These are phyloP conservation scores for Drosophila pectinifera DNA, from an alignment of 1,140 invertebrate species.

Conservation along the genomic window DNA sequence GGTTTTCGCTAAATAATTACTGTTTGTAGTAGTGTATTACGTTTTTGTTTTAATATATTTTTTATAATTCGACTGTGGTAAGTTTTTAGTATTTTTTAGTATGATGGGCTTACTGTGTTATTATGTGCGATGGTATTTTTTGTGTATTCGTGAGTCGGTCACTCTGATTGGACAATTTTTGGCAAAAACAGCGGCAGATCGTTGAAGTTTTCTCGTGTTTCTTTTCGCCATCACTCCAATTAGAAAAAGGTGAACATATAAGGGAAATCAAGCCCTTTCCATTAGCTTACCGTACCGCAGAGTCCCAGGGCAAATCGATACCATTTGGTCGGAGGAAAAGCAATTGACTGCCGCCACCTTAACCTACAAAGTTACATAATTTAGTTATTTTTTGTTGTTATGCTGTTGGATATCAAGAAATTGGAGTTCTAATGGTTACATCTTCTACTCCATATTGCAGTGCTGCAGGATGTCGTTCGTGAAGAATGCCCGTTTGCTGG, in stretches of 20 bases:
- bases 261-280: not conserved
- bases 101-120: not conserved
- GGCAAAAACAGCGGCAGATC: constrained; percentile 30
- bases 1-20: not conserved
- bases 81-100: not conserved
- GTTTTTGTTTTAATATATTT: not conserved
- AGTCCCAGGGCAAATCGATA: no score
- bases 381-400: constrained; percentile 50
- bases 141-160: constrained; percentile 9
- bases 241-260: constrained; percentile 28
- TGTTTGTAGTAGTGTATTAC: no score
- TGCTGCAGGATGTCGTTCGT: constrained; percentile 83
- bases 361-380: constrained; percentile 85
- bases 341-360: constrained; percentile 25
- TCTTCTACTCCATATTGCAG: constrained; percentile 30
- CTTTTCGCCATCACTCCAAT: constrained; percentile 19
- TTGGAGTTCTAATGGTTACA: not conserved
- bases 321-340: not conserved
- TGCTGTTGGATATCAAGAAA: constrained; percentile 1
- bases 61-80: no score
- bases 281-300: no score
- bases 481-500: constrained; percentile 82
- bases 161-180: constrained; percentile 27
- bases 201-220: constrained; percentile 39
- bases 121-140: not conserved